Conservation (phyloP, 2,113 vertebrate species). For the Xiphophorus couchianus region DNA sequence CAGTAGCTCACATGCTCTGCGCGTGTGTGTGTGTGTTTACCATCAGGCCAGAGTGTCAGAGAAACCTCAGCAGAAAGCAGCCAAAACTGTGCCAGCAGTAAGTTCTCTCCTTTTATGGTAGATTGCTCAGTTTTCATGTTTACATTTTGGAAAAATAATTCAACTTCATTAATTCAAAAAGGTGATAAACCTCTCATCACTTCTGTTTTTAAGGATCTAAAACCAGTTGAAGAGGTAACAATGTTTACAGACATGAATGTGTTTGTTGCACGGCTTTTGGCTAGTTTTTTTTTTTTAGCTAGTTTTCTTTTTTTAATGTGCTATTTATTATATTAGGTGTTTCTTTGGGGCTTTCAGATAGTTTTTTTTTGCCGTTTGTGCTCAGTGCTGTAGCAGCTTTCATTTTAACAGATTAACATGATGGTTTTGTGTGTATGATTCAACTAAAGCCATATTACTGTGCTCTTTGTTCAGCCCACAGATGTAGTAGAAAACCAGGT, state of each 20-base stretch:
- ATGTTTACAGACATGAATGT: neutral
- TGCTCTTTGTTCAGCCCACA: constrained; percentile 65
- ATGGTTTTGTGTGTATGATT: neutral
- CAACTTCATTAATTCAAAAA: neutral
- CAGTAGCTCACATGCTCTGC: neutral
- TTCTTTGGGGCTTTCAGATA: neutral
- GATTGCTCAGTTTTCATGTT: neutral
- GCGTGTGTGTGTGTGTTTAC: constrained; percentile 21
- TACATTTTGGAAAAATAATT: neutral
- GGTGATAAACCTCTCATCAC: neutral
- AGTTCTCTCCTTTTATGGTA: neutral
- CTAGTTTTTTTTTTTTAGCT: neutral
- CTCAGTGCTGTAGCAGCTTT: neutral
- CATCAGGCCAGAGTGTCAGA: constrained; percentile 63
- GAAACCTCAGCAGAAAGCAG: constrained; percentile 57
- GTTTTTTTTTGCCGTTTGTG: neutral
- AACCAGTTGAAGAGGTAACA: constrained; percentile 52
- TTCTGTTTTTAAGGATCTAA: constrained; percentile 38
- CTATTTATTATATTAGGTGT: no score
- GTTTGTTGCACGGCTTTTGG: neutral
- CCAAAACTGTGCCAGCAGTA: constrained; percentile 65
- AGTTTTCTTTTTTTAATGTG: no score
- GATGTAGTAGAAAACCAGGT: constrained; percentile 74
- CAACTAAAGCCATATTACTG: constrained; percentile 2
- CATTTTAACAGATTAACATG: neutral